Percentiles rank a stretch among this genome's conserved stretches.
Conservation (phyloP, 2,113 vertebrate species). For the Lagopus muta region DNA sequence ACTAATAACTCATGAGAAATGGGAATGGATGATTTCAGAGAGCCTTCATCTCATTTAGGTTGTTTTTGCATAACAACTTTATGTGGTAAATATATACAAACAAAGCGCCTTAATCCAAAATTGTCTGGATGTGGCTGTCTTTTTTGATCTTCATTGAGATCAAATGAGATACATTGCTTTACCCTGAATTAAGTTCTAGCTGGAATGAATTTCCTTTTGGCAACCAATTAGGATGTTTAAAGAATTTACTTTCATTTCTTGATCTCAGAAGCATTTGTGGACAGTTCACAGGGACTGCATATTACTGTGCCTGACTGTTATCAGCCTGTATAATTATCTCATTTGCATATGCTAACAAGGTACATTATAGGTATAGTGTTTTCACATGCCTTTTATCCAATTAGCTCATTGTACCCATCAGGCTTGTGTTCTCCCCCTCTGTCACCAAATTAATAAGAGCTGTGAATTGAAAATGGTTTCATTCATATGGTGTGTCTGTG, state of each 20-base stretch:
- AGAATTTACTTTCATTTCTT: constrained; percentile 60
- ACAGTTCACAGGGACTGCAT: constrained; percentile 43
- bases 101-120: not conserved
- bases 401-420: constrained; percentile 44
- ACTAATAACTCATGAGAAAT: not conserved
- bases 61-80: constrained; percentile 42
- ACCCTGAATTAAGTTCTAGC: constrained; percentile 20
- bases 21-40: constrained; percentile 12
- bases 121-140: constrained; percentile 9
- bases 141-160: constrained; percentile 60
- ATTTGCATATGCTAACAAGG: constrained; percentile 71
- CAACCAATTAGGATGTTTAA: constrained; percentile 71
- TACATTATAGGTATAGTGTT: constrained; percentile 49
- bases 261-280: constrained; percentile 52
- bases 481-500: constrained; percentile 49
- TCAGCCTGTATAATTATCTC: constrained; percentile 44
- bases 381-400: constrained; percentile 63
- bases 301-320: constrained; percentile 57
- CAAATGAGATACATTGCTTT: constrained; percentile 31
- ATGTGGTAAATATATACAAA: constrained; percentile 49
- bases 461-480: constrained; percentile 59
- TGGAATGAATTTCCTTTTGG: constrained; percentile 65
- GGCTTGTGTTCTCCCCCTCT: constrained; percentile 35
- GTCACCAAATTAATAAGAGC: constrained; percentile 49
- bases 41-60: constrained; percentile 32